A percentile compares a stretch with the other conserved stretches of the same genome.
Conservation (phyloP, 2,888 invertebrate species). For the Acrocera orbiculus region DNA sequence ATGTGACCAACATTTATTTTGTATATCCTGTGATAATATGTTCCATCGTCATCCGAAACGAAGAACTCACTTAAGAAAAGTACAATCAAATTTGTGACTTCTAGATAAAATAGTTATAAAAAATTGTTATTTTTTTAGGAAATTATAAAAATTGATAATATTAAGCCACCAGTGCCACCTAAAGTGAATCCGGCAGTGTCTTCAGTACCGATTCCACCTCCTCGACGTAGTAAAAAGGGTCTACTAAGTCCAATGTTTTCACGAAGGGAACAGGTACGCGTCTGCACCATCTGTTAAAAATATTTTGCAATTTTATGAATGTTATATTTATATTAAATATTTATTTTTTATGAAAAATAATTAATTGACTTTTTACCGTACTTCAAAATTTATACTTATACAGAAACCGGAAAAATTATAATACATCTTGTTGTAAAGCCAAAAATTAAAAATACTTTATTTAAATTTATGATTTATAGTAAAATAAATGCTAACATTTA, state of each 20-base stretch:
- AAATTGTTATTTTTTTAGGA: too few relatives aligned
- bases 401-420: too few relatives aligned
- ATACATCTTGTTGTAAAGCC: too few relatives aligned
- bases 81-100: constrained; percentile 20
- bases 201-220: constrained; percentile 43
- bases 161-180: constrained; percentile 46
- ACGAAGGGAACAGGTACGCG: constrained; percentile 32
- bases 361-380: too few relatives aligned
- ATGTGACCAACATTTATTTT: constrained; percentile 69
- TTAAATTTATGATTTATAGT: too few relatives aligned
- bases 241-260: constrained; percentile 33
- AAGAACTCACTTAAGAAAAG: constrained; percentile 61
- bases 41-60: constrained; percentile 85
- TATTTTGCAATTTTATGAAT: too few relatives aligned
- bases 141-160: too few relatives aligned
- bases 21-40: constrained; percentile 85
- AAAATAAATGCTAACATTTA: too few relatives aligned
- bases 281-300: constrained; percentile 31
- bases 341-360: neutral
- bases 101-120: neutral
- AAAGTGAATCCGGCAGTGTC: constrained; percentile 25
- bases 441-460: too few relatives aligned
- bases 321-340: neutral
- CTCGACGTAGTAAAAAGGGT: constrained; percentile 40
- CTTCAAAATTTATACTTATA: too few relatives aligned